These are phyloP conservation scores for Hyles lineata DNA, from an alignment of 2,888 invertebrate genomes.

Conservation along the genomic window DNA sequence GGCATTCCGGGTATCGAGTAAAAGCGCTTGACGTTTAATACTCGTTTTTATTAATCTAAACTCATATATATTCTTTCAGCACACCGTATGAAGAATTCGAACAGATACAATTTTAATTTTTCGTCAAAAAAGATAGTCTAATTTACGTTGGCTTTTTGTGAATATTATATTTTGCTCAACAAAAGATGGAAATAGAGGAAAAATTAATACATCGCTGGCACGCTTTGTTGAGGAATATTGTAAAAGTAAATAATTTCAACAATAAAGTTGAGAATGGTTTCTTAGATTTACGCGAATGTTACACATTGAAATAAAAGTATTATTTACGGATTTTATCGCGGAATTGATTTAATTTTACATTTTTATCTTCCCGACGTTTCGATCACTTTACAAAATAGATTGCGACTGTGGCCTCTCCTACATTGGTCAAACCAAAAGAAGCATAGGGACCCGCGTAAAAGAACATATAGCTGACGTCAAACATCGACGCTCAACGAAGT, in stretches of 20 bases:
- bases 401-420: too few species aligned
- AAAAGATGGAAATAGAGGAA: background rate
- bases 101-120: background rate
- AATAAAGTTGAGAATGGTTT: background rate
- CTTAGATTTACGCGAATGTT: too few species aligned
- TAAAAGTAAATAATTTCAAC: background rate
- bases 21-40: constrained; percentile 14
- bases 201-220: background rate
- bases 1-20: constrained; percentile 10
- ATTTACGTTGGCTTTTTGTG: background rate
- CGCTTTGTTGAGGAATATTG: background rate
- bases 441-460: too few species aligned
- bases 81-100: background rate
- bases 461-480: too few species aligned
- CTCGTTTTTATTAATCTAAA: background rate
- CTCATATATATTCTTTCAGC: background rate
- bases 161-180: background rate
- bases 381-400: too few species aligned
- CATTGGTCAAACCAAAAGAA: too few species aligned
- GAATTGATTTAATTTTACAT: too few species aligned
- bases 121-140: background rate
- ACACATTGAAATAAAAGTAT: too few species aligned
- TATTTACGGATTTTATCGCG: too few species aligned
- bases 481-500: too few species aligned
- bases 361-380: too few species aligned